A percentile compares a stretch with the other conserved stretches of the same genome.
Evolutionary conservation across 2,888 invertebrate species (phyloP).

Genomic region (Deilephila elpenor): DNA sequence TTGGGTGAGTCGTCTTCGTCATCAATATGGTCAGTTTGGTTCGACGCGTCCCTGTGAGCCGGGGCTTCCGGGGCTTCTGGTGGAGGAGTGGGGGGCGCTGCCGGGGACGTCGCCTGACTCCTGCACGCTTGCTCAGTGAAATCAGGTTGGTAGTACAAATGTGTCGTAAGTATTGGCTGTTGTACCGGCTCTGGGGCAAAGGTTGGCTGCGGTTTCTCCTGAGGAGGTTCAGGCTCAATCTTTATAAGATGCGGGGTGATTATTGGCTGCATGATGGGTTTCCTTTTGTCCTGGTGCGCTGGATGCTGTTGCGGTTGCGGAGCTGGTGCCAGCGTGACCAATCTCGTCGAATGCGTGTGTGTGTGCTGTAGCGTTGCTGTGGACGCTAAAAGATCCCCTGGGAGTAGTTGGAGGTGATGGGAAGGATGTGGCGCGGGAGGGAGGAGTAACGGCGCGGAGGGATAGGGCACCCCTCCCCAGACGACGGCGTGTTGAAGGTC

Average conservation of each 20-base stretch:
- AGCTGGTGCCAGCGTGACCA: slow-evolving; percentile 87
- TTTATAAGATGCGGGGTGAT: slow-evolving; percentile 86
- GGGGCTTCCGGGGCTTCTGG: slow-evolving; percentile 84
- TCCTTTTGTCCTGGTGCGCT: slow-evolving; percentile 69
- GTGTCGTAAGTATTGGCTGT: slow-evolving; percentile 82
- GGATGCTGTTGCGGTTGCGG: slow-evolving; percentile 72
- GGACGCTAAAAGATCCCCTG: slow-evolving; percentile 87
- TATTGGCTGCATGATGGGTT: slow-evolving; percentile 79
- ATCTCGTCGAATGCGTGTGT: slow-evolving; percentile 87
- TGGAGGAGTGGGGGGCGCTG: slow-evolving; percentile 81
- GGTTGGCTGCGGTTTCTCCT: slow-evolving; percentile 72
- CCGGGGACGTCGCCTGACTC: slow-evolving; percentile 85
- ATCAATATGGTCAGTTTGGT: slow-evolving; percentile 91
- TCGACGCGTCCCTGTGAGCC: slow-evolving; percentile 91
- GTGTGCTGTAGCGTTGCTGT: slow-evolving; percentile 88
- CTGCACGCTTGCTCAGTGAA: slow-evolving; percentile 80
- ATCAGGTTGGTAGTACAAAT: slow-evolving; percentile 85
- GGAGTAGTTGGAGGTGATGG: slow-evolving; percentile 87
- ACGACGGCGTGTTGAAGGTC: slow-evolving; percentile 90
- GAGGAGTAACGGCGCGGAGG: slow-evolving; percentile 71
- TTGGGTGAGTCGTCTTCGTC: slow-evolving; percentile 87
- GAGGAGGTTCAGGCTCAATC: slow-evolving; percentile 87
- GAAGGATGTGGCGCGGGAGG: slow-evolving; percentile 84
- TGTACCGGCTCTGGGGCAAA: slow-evolving; percentile 79
- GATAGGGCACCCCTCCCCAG: slow-evolving; percentile 88